Base-by-base conservation (phyloP, 2,113 vertebrate genomes). In the Lasiurus cinereus region DNA sequence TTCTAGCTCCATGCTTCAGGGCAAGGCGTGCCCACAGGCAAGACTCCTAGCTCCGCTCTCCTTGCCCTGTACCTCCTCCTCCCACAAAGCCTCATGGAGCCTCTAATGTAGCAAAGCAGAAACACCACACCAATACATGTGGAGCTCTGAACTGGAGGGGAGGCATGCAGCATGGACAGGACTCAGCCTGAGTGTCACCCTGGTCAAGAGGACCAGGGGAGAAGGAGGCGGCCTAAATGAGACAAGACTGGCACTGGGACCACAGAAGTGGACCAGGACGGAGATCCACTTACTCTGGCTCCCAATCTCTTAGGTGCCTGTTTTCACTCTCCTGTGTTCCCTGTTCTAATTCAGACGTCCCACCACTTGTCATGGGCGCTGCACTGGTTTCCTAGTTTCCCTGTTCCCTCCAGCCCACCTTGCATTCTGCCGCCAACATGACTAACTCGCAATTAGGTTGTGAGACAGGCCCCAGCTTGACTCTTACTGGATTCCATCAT, bases 1-100 rank as follows among this genome's bases (percentile, higher is more conserved):
- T 69, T 31, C 21, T 1, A 39, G 73, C 56, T 64, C 73, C 43
- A 74, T 10, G 79, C 13, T 39, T 33, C 50, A 79, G 64, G 36
- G 21, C 24, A 14, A 16, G 48, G 27, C 10, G 1, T 16, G 8
- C 6, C 8, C 48, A 48, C 13, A 11, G 29, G 16, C 0, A 3
- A 70, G 29, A 39, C 33, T 80, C 22, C 67, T 24, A n/a, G n/a
- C 22, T 24, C 33, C 11, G 10, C 18, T 19, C 22, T n/a, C 73
- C 50, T 31, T 5, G 50, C 22, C 14, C 24, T 13, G 24, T 10
- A n/a, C 64, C 9, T 46, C 6, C 46, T 36, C 43, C 18, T 46
- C n/a, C 13, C 33, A 48, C 43, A 31, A 59, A 43, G 13, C 36
- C 46, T 8, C 12, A n/a, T 0, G 43, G 11, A 43, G 50, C 66